Base-by-base conservation (phyloP, 2,113 vertebrate genomes). In the Pomatorhinus ruficollis region DNA sequence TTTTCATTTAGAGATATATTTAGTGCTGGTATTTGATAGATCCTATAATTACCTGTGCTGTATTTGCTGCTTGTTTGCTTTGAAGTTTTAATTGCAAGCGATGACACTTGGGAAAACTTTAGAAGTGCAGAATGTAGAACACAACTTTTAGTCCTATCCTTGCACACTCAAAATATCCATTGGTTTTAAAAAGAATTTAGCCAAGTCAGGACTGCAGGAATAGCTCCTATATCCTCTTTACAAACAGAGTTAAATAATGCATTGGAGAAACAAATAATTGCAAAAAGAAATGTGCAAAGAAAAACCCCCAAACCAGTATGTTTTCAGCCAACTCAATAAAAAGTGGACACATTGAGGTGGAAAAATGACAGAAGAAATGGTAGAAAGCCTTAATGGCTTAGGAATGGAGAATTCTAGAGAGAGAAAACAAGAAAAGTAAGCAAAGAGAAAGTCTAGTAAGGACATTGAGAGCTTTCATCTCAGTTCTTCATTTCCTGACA, bases 41-140 rank as follows among this genome's bases (percentile, higher is more conserved):
- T 85, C 52, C 89, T 94, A 19, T 89, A 94, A 95, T 91, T 96
- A 97, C 87, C 83, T 87, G 45, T 40, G 65, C 60, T 64, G 42
- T 66, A 75, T 87, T 90, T 89, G 59, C 39, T 63, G 35, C 68
- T 35, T 82, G 22, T 84, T 69, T 83, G 80, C 60, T 84, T 83
- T 74, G 31, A 63, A 77, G 42, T 39, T 90, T 89, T 87, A 95
- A 85, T 84, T 87, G 11, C 16, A 81, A 83, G 52, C 2, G 7
- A 53, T 54, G 66, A 21, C 66, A 37, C 28, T 42, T 56, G 35
- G 28, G 49, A 40, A 85, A 82, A 75, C 25, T 81, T 95, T 5
- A 15, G 30, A 92, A 84, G 28, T 15, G 16, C 49, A 76, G 45
- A 70, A 65, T 11, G 9, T 23, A 71, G 20, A 89, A 35, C 22